Conservation (phyloP, 2,797 vertebrate species). For the Nothura maculosa region DNA sequence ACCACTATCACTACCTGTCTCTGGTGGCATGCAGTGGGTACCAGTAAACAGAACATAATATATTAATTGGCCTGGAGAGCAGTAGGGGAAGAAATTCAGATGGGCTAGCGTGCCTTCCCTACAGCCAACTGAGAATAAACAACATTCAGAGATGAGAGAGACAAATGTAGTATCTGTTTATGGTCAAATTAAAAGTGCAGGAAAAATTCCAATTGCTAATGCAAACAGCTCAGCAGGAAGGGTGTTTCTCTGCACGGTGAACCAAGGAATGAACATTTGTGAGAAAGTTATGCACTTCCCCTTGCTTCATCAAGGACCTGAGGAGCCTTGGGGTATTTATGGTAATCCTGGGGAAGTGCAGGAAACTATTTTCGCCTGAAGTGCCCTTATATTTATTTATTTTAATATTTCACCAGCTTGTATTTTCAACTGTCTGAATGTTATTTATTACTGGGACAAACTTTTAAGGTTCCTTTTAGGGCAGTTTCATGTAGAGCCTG, state of each 20-base stretch:
- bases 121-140: conserved; percentile 31
- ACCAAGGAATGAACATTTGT: not conserved
- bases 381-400: not conserved
- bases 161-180: not conserved
- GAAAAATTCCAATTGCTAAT: conserved; percentile 9
- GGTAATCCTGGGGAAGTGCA: not conserved
- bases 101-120: not conserved
- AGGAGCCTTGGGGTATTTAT: not conserved
- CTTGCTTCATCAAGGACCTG: rapidly evolving
- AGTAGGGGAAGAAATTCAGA: conserved; percentile 8
- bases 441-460: not conserved
- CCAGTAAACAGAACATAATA: conserved; percentile 6
- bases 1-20: not conserved
- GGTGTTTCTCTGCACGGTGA: not conserved
- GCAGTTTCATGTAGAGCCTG: not conserved
- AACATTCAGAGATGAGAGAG: conserved; percentile 3
- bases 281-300: not conserved
- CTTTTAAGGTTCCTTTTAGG: not conserved
- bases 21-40: not conserved
- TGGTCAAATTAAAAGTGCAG: not conserved
- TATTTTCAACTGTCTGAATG: not conserved
- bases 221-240: not conserved
- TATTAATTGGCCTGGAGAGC: conserved; percentile 3
- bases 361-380: not conserved
- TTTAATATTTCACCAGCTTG: not conserved